A percentile compares a stretch with the other conserved stretches of the same genome.
phyloP scores from a whole-genome alignment of 2,797 vertebrate species.

The Gallirallus australis region DNA sequence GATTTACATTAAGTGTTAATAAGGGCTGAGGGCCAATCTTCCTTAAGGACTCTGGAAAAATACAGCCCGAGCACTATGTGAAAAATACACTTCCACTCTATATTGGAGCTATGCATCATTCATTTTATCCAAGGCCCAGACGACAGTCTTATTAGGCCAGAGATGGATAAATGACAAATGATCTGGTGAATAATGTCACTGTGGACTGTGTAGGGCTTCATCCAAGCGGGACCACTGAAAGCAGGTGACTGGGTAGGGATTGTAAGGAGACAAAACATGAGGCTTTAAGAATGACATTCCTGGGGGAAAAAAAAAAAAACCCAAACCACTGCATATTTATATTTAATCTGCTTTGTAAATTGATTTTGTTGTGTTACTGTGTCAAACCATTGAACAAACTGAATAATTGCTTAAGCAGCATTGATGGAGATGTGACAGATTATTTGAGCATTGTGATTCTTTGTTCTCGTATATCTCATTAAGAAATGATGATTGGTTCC shows the following conservation, averaged over 20 bases:
- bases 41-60: neutral
- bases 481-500: constrained; percentile 70
- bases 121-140: constrained; percentile 19
- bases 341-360: constrained; percentile 53
- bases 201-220: neutral
- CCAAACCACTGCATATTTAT: neutral
- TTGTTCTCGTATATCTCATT: constrained; percentile 61
- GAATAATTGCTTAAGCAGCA: constrained; percentile 35
- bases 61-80: neutral
- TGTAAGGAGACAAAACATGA: neutral
- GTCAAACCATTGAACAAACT: constrained; percentile 53
- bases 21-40: neutral
- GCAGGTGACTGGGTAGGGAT: neutral
- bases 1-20: neutral
- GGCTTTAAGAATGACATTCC: neutral
- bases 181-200: constrained; percentile 14
- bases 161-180: constrained; percentile 61
- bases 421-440: constrained; percentile 46
- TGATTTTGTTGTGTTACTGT: constrained; percentile 54
- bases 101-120: neutral
- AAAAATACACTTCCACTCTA: neutral
- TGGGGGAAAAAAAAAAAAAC: neutral
- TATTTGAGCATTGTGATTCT: constrained; percentile 43
- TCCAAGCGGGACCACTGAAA: constrained; percentile 13
- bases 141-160: neutral